These are phyloP conservation scores for Hyaena hyaena DNA, from an alignment of 2,113 vertebrate genomes.

Conservation along the genomic window DNA sequence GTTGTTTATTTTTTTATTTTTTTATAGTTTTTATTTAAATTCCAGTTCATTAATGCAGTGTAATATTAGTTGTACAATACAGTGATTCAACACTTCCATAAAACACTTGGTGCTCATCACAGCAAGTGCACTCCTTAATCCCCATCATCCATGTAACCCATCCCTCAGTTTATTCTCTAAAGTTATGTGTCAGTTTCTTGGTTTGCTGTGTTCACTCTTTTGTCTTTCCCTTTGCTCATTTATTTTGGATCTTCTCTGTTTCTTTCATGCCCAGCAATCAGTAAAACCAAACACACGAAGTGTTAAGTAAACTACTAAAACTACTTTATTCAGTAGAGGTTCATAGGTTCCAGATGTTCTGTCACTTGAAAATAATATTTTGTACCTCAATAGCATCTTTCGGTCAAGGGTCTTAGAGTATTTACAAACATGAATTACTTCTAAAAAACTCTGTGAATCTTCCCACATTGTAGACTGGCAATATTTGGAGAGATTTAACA, in stretches of 20 bases:
- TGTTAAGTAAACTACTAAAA: conserved; percentile 52
- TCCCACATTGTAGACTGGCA: not conserved
- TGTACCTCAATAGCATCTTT: not conserved
- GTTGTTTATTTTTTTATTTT: not conserved
- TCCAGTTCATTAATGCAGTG: not conserved
- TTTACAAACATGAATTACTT: conserved; percentile 53
- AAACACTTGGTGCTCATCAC: not conserved
- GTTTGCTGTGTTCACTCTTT: not conserved
- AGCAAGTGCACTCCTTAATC: not conserved
- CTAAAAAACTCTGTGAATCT: not conserved
- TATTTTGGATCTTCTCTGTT: conserved; percentile 9
- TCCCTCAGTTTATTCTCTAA: not conserved
- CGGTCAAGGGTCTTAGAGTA: not conserved
- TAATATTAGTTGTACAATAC: not conserved
- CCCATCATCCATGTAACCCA: not conserved
- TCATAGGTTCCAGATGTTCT: conserved; percentile 59
- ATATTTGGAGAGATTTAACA: conserved; percentile 15
- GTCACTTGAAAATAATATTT: conserved; percentile 60
- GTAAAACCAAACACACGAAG: conserved; percentile 65
- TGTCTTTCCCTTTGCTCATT: not conserved
- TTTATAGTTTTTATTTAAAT: not conserved
- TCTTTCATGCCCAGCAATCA: not conserved
- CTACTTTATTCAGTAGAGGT: conserved; percentile 68
- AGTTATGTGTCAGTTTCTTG: not conserved
- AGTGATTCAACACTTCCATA: not conserved